Percentiles rank a stretch among this genome's conserved stretches.
These are phyloP conservation scores for Lipotes vexillifer DNA, from an alignment of 2,113 vertebrate genomes.

Conservation along the genomic window DNA sequence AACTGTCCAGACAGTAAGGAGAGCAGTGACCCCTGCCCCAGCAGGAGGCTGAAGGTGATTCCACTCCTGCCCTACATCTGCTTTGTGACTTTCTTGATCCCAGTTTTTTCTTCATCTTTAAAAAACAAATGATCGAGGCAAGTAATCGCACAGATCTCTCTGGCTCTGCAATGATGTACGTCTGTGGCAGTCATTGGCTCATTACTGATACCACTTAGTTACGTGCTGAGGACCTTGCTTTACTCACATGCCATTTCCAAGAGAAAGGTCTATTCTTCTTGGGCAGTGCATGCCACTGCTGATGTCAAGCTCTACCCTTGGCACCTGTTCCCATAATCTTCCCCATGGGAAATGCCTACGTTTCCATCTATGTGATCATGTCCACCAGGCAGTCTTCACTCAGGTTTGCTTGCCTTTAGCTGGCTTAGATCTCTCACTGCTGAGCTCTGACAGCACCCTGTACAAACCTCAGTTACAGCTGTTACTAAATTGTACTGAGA, in stretches of 20 bases:
- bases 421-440: neutral
- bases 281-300: too few relatives aligned
- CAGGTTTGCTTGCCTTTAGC: too few relatives aligned
- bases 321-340: neutral
- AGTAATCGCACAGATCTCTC: neutral
- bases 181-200: neutral
- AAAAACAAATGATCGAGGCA: neutral
- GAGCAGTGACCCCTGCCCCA: neutral
- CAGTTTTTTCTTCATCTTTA: neutral
- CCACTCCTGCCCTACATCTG: neutral
- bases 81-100: neutral
- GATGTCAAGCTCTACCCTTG: too few relatives aligned
- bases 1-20: neutral
- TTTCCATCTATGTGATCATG: neutral
- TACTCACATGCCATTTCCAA: neutral
- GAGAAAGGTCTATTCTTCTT: neutral
- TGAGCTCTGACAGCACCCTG: neutral
- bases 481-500: neutral
- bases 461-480: neutral
- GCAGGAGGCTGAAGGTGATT: neutral
- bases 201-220: neutral
- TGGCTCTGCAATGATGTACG: neutral
- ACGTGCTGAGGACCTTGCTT: neutral
- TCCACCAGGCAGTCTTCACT: neutral
- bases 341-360: neutral